phyloP scores from a whole-genome alignment of 1,140 invertebrate genomes.

The Dolichoris vasculosae region DNA sequence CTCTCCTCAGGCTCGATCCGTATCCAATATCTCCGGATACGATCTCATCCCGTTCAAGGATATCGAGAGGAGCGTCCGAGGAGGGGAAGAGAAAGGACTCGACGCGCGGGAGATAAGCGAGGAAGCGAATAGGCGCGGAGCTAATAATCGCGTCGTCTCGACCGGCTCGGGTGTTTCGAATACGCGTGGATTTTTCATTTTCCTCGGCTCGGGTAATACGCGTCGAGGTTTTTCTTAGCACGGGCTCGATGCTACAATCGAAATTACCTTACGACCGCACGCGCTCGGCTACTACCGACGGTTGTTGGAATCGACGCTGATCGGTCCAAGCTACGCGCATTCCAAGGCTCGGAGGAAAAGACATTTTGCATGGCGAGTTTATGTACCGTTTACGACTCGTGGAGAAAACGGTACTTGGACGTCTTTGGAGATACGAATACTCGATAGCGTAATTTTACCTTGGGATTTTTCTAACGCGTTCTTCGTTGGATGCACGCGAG shows the following conservation, averaged over 20 bases:
- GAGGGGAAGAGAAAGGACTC: background rate
- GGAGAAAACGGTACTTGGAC: background rate
- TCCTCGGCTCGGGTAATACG: conserved; percentile 56
- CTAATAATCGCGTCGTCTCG: conserved; percentile 18
- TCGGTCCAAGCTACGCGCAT: conserved; percentile 53
- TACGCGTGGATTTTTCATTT: conserved; percentile 64
- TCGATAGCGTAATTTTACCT: background rate
- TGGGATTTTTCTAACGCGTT: background rate
- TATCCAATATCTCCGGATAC: background rate
- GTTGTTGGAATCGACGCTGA: conserved; percentile 57
- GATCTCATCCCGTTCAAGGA: background rate
- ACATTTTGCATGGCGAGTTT: background rate
- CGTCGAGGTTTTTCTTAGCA: no score
- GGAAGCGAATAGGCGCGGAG: background rate
- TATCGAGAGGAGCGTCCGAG: background rate
- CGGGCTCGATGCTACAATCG: no score
- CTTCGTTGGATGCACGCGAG: background rate
- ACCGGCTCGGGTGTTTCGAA: conserved; percentile 54
- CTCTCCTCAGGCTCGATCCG: background rate
- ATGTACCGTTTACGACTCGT: background rate
- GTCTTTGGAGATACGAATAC: background rate
- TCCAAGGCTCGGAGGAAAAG: background rate
- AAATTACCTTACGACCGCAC: no score
- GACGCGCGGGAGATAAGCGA: background rate
- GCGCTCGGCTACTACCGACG: no score